Conservation (phyloP, 2,113 vertebrate genomes). For the Seriola dumerili region DNA sequence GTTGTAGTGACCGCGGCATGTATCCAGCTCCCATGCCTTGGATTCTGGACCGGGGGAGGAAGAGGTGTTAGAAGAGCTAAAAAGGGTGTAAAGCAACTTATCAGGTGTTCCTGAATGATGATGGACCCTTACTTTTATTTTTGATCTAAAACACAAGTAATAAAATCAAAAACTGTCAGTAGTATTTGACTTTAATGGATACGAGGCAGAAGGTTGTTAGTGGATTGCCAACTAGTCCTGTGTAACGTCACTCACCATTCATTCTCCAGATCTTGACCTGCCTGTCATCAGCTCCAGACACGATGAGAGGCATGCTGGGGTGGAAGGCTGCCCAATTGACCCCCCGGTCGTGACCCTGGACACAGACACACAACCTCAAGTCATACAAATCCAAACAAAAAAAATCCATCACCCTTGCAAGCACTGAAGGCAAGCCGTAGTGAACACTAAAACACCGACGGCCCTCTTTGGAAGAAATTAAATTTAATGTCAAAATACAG, state of each 20-base stretch:
- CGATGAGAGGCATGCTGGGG: conserved; percentile 96
- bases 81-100: too few species aligned
- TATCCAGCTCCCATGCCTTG: conserved; percentile 98
- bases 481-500: too few species aligned
- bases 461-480: too few species aligned
- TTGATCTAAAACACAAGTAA: too few species aligned
- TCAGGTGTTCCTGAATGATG: too few species aligned
- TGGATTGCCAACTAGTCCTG: background rate
- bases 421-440: background rate
- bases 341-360: conserved; percentile 94
- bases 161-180: too few species aligned
- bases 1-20: conserved; percentile 98
- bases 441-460: background rate
- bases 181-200: background rate
- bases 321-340: conserved; percentile 99
- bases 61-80: background rate
- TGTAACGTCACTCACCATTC: conserved; percentile 88
- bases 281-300: conserved; percentile 95
- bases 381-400: background rate
- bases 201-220: background rate
- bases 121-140: too few species aligned
- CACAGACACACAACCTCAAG: background rate
- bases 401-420: background rate
- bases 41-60: conserved; percentile 85
- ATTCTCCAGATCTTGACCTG: conserved; percentile 99